A percentile compares a stretch with the other conserved stretches of the same genome.
phyloP scores from a whole-genome alignment of 2,888 invertebrate genomes.

The Anthrax anthrax region DNA sequence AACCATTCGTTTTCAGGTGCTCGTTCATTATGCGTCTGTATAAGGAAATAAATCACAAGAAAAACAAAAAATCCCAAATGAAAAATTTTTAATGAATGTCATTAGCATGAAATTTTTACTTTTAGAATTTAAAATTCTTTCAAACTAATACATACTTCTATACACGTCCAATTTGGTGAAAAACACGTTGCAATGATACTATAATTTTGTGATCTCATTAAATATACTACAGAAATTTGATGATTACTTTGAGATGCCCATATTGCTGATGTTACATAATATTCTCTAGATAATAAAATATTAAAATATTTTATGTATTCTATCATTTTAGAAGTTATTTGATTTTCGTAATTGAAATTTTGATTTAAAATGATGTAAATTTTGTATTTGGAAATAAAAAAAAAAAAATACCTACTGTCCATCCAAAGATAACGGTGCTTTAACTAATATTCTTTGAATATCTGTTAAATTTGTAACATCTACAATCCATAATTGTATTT shows the following conservation, averaged over 20 bases:
- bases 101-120: not conserved
- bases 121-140: not conserved
- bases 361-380: too few species aligned
- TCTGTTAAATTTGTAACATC: conserved; percentile 54
- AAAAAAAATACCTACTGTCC: conserved; percentile 56
- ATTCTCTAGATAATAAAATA: conserved; percentile 47
- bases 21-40: conserved; percentile 60
- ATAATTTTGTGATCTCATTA: conserved; percentile 85
- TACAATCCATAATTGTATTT: conserved; percentile 66
- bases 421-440: conserved; percentile 58
- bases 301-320: too few species aligned
- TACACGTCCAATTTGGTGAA: conserved; percentile 69
- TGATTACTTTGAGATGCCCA: conserved; percentile 69
- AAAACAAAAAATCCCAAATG: conserved; percentile 1
- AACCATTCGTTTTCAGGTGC: conserved; percentile 76
- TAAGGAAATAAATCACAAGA: too few species aligned
- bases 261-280: conserved; percentile 80
- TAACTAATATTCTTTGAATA: conserved; percentile 49
- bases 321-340: too few species aligned
- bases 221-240: conserved; percentile 78
- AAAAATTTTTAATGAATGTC: conserved; percentile 2
- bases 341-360: too few species aligned
- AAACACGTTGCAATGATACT: conserved; percentile 77
- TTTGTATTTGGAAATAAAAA: too few species aligned
- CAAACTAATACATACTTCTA: conserved; percentile 48